Conservation (phyloP, 2,113 vertebrate species). For the Rhinogobius similis region DNA sequence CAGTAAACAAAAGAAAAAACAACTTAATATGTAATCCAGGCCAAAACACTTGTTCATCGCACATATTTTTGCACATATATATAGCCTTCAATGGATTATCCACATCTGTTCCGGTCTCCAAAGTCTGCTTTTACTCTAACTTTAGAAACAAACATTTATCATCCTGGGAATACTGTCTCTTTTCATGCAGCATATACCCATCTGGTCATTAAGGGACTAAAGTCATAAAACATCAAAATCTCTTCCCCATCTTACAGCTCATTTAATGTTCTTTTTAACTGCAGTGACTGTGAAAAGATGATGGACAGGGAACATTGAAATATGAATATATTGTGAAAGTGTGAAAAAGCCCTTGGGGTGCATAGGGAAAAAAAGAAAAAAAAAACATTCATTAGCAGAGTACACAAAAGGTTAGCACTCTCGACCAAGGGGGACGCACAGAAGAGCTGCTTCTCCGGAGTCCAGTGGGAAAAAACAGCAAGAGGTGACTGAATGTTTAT, state of each 20-base stretch:
- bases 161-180: not conserved
- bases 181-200: constrained; percentile 9
- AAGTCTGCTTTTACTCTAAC: not conserved
- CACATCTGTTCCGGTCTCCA: not conserved
- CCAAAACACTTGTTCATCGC: not conserved
- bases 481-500: constrained; percentile 29
- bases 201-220: constrained; percentile 8
- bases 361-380: not conserved
- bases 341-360: constrained; percentile 17
- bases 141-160: not conserved
- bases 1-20: no score
- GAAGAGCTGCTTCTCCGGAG: not conserved
- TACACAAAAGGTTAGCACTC: constrained; percentile 14
- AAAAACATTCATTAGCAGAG: not conserved
- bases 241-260: constrained; percentile 9
- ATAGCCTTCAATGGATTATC: not conserved
- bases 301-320: not conserved
- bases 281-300: not conserved
- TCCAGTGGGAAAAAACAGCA: constrained; percentile 11
- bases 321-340: not conserved
- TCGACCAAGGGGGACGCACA: not conserved
- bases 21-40: no score
- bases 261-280: constrained; percentile 10
- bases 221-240: constrained; percentile 1
- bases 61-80: not conserved